Conservation (phyloP, 2,888 invertebrate genomes). For the Andricus quercusramuli region DNA sequence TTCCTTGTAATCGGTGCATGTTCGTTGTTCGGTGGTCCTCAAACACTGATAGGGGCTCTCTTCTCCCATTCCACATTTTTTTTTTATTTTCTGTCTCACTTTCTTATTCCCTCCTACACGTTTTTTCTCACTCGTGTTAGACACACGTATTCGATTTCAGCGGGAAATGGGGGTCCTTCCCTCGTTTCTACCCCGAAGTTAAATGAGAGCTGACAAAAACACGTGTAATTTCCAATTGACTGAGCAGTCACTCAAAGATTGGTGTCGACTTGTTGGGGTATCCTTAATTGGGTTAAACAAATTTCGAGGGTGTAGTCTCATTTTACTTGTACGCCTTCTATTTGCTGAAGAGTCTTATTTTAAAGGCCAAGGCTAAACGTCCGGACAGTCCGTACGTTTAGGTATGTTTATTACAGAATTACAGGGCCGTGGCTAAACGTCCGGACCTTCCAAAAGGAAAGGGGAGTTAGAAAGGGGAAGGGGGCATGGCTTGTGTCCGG, state of each 20-base stretch:
- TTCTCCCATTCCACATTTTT: constrained; percentile 48
- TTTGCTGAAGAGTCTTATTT: not conserved
- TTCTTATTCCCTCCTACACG: constrained; percentile 48
- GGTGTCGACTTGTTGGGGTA: constrained; percentile 49
- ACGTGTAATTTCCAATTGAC: constrained; percentile 74
- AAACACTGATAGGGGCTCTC: constrained; percentile 55
- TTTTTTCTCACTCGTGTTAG: constrained; percentile 58
- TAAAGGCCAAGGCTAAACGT: no score
- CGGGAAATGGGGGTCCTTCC: constrained; percentile 42
- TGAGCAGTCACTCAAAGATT: constrained; percentile 67
- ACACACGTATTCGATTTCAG: constrained; percentile 43
- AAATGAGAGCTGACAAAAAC: constrained; percentile 71
- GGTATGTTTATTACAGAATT: no score
- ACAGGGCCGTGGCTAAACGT: no score
- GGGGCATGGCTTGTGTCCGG: no score
- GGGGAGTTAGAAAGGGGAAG: no score
- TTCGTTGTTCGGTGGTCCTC: constrained; percentile 52
- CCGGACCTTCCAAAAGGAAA: no score
- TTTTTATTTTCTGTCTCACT: constrained; percentile 24
- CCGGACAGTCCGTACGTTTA: no score
- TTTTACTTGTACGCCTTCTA: constrained; percentile 21
- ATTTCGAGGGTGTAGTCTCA: constrained; percentile 54
- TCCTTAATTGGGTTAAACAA: constrained; percentile 69
- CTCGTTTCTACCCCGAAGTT: constrained; percentile 52
- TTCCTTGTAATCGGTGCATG: constrained; percentile 50